phyloP scores from a whole-genome alignment of 1,140 invertebrate species.

The Solen grandis region DNA sequence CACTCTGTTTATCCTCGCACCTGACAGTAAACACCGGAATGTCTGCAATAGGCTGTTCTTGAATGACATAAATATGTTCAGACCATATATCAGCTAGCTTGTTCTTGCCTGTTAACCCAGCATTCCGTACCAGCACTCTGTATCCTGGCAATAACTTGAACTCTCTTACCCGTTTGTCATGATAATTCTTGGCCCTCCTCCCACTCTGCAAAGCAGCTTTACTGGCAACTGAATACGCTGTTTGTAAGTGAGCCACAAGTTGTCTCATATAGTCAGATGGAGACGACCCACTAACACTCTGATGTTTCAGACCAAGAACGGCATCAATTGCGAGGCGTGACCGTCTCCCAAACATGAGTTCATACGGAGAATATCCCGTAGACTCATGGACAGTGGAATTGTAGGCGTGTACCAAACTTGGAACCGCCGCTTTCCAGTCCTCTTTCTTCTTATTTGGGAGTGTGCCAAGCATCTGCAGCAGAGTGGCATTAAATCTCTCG shows the following conservation, averaged over 20 bases:
- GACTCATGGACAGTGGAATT: slow-evolving; percentile 37
- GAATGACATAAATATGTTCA: background rate
- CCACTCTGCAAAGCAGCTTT: background rate
- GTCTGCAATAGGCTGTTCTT: background rate
- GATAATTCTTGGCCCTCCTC: background rate
- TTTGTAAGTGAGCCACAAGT: background rate
- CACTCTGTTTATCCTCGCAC: background rate
- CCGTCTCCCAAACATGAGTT: slow-evolving; percentile 32
- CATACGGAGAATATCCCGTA: slow-evolving; percentile 29
- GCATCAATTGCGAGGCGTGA: slow-evolving; percentile 39
- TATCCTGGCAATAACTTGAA: background rate
- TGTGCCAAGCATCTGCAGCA: slow-evolving; percentile 19
- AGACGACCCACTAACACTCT: background rate
- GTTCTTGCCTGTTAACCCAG: background rate
- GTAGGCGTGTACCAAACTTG: slow-evolving; percentile 23
- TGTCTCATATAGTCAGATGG: background rate
- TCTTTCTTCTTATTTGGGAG: background rate
- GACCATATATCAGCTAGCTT: background rate
- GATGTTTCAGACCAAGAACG: background rate
- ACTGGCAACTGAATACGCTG: background rate
- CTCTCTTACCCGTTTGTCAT: background rate
- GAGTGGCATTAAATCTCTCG: slow-evolving; percentile 4
- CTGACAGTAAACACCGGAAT: background rate
- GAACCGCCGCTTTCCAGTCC: slow-evolving; percentile 7
- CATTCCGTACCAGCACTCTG: background rate